Evolutionary conservation across 2,113 vertebrate genomes (phyloP).

Genomic region (Chaetops frenatus): DNA sequence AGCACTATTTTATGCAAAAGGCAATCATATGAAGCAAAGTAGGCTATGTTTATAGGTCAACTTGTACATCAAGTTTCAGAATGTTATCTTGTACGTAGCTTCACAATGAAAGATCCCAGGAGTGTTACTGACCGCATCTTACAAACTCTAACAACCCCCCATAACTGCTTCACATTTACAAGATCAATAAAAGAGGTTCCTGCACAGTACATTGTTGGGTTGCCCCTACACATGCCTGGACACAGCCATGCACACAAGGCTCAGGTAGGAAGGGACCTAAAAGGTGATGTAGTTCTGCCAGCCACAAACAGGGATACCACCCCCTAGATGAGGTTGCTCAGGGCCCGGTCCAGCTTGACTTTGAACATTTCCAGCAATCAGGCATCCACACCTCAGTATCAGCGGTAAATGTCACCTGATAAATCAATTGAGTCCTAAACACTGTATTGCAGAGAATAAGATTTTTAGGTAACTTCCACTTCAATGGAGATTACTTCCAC

Average conservation of each 20-base stretch:
- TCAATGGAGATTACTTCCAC: neutral
- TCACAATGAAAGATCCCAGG: neutral
- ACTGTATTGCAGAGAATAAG: neutral
- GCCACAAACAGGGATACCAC: neutral
- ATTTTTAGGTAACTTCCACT: neutral
- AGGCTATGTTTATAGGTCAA: neutral
- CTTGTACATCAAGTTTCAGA: neutral
- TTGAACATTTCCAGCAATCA: neutral
- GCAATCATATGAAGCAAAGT: neutral
- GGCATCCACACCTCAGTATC: neutral
- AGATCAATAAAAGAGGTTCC: neutral
- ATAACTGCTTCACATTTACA: neutral
- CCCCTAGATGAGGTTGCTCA: neutral
- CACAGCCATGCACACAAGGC: neutral
- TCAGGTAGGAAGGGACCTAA: neutral
- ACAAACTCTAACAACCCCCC: neutral
- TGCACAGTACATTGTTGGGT: accelerated
- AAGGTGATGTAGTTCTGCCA: neutral
- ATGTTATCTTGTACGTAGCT: neutral
- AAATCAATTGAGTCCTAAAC: neutral
- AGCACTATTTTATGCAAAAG: neutral
- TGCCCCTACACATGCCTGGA: neutral
- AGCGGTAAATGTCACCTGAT: neutral
- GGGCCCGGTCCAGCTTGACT: neutral
- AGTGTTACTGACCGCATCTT: neutral